These are phyloP conservation scores for Popillia japonica DNA, from an alignment of 1,140 invertebrate species.

Conservation along the genomic window DNA sequence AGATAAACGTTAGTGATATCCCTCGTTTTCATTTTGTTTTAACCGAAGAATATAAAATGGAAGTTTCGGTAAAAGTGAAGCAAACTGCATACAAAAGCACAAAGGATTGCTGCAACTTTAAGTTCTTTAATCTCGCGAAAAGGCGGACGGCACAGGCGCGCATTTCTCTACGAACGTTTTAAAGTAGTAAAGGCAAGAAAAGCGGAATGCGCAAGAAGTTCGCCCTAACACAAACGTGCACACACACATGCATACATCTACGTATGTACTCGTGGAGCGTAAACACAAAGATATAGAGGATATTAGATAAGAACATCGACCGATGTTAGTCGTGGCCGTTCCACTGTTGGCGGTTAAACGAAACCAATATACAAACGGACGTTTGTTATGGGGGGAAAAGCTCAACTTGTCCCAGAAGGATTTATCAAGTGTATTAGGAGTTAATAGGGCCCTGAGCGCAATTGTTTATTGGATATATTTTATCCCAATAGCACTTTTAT, in stretches of 20 bases:
- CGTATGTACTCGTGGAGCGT: neutral
- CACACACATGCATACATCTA: neutral
- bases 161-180: neutral
- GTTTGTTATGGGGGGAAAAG: slow-evolving; percentile 7
- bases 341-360: neutral
- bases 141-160: neutral
- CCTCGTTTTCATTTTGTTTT: neutral
- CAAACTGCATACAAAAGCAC: slow-evolving; percentile 33
- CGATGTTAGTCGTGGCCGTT: neutral
- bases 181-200: neutral
- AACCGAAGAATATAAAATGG: slow-evolving; percentile 13
- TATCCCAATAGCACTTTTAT: too few relatives aligned
- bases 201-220: slow-evolving; percentile 8
- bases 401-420: neutral
- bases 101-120: slow-evolving; percentile 31
- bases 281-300: neutral
- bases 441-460: neutral
- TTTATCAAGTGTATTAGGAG: neutral
- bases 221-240: neutral
- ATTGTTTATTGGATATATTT: neutral
- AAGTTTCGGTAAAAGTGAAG: slow-evolving; percentile 21
- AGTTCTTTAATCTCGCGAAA: slow-evolving; percentile 32
- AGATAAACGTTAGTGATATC: slow-evolving; percentile 6
- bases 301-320: neutral
- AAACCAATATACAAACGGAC: slow-evolving; percentile 20